Evolutionary conservation across 2,113 vertebrate species (phyloP), one percentile per base, ranked within the genome.

Genomic region (Peromyscus leucopus): DNA sequence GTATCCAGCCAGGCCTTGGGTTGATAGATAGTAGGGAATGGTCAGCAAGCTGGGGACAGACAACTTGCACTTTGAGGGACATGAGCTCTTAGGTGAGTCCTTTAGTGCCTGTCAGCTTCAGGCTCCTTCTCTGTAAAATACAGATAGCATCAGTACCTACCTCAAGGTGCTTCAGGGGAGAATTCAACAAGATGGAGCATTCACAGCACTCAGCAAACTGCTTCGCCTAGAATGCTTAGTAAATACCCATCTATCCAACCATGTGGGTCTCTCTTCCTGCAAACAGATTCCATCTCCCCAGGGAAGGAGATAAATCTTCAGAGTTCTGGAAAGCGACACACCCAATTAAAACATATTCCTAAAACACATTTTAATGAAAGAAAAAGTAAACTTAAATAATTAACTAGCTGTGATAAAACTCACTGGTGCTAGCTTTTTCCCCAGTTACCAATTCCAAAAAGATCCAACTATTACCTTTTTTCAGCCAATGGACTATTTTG

Each of bases 281-380:
- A 92, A 89, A 96, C 26, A 90, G 82, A 94, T 31, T 84, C 65
- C 74, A 79, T 86, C 46, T 96, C n/a, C 85, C 48, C 4, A 17
- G 31, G 69, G 63, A 95, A 93, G n/a, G 74, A 91, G 55, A 69
- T 48, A 95, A 57, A 71, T 94, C 85, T 88, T 97, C 83, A 79
- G 78, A 87, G 69, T 93, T 78, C 95, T 98, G 82, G 42, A 94
- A 94, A 93, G 65, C 92, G 87, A 96, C 48, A 79, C 10, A 94
- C 59, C n/a, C 67, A 65, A n/a, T 95, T 92, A 95, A 95, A 96
- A 59, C 42, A 83, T 76, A 83, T 75, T 72, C 31, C 33, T 76
- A 96, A 95, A 90, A 74, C 19, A 91, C 55, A 55, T 82, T 96
- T 91, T 82, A 93, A 26, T 93, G 28, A 95, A 91, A 89, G 17